These are phyloP conservation scores for Galleria mellonella DNA, from an alignment of 1,140 invertebrate species.

Conservation along the genomic window DNA sequence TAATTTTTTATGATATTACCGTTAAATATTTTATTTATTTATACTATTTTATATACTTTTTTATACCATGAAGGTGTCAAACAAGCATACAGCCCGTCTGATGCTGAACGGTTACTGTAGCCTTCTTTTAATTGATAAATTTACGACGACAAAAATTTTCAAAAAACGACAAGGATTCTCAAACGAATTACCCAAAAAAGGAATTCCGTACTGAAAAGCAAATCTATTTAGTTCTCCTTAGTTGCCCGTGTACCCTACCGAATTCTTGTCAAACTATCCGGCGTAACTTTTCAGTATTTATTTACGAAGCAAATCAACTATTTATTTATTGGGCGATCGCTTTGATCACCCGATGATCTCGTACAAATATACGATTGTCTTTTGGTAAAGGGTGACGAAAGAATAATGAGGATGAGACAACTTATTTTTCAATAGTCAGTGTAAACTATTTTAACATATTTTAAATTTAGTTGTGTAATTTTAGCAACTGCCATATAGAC, in stretches of 20 bases:
- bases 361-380: constrained; percentile 55
- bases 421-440: constrained; percentile 3
- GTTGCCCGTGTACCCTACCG: constrained; percentile 35
- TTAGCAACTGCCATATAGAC: too few relatives aligned
- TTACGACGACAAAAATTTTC: not conserved
- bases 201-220: constrained; percentile 16
- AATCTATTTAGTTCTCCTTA: constrained; percentile 51
- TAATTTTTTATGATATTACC: too few relatives aligned
- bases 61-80: too few relatives aligned
- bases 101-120: too few relatives aligned
- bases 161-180: constrained; percentile 3
- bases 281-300: constrained; percentile 42
- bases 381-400: constrained; percentile 33
- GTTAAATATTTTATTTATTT: too few relatives aligned
- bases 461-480: too few relatives aligned
- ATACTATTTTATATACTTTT: too few relatives aligned
- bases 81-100: too few relatives aligned
- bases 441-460: too few relatives aligned
- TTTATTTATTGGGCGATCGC: constrained; percentile 63
- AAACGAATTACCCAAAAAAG: constrained; percentile 20
- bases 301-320: constrained; percentile 67
- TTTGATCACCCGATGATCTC: constrained; percentile 59
- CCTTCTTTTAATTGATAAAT: too few relatives aligned
- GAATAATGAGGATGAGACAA: constrained; percentile 25
- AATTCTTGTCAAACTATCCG: constrained; percentile 55